These are phyloP conservation scores for Cochlearius cochlearius DNA, from an alignment of 2,113 vertebrate species.

Conservation along the genomic window DNA sequence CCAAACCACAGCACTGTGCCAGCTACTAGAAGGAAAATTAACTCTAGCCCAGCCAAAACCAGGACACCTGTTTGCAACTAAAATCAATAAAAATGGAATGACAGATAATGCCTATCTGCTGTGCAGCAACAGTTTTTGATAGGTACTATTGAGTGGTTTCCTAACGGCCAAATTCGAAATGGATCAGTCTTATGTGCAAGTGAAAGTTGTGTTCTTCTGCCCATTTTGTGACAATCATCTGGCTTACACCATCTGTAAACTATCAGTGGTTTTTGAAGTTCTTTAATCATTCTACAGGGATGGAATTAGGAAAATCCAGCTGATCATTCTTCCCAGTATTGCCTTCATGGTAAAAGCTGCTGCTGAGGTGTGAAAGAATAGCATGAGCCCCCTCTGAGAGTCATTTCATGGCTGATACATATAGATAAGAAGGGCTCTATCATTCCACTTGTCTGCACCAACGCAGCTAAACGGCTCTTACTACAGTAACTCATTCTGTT, in stretches of 20 bases:
- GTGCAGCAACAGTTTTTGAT: neutral
- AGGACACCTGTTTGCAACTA: neutral
- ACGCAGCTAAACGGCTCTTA: neutral
- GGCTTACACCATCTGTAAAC: neutral
- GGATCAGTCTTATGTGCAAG: accelerated
- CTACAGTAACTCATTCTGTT: neutral
- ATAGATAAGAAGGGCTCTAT: neutral
- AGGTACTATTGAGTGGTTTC: neutral
- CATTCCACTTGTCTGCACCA: neutral
- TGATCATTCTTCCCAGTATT: neutral
- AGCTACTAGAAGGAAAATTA: too few relatives aligned
- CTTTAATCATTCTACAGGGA: neutral
- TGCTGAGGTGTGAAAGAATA: neutral
- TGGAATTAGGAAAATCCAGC: neutral
- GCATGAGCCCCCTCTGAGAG: accelerated
- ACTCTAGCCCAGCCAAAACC: too few relatives aligned
- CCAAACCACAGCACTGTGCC: too few relatives aligned
- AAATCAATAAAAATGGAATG: neutral
- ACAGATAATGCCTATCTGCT: neutral
- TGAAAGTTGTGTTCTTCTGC: neutral
- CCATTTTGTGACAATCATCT: neutral
- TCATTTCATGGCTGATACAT: neutral
- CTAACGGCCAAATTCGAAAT: neutral
- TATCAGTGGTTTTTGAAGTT: neutral
- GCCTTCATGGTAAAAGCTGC: neutral